Conservation (phyloP, 2,113 vertebrate species). For the Ammospiza caudacuta region DNA sequence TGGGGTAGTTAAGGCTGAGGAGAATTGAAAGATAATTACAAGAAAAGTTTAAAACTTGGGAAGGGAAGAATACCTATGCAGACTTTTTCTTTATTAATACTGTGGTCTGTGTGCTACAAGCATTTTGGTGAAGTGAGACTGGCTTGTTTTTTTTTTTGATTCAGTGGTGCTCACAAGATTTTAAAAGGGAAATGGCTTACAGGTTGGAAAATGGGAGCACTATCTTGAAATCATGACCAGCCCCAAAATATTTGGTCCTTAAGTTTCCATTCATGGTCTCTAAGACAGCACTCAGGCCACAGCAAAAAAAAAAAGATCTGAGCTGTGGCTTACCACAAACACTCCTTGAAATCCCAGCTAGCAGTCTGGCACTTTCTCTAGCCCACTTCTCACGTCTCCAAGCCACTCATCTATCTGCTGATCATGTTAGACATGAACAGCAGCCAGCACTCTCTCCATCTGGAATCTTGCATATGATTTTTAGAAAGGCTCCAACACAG, state of each 20-base stretch:
- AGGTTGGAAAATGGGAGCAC: slow-evolving; percentile 37
- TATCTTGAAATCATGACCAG: slow-evolving; percentile 31
- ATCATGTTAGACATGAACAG: slow-evolving; percentile 41
- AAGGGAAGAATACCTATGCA: neutral
- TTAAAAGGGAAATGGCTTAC: slow-evolving; percentile 14
- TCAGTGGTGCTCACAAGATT: neutral
- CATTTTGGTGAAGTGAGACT: neutral
- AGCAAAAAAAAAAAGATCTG: neutral
- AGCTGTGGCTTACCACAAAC: slow-evolving; percentile 52
- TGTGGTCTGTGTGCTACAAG: neutral
- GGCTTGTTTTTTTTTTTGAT: neutral
- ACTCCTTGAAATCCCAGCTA: slow-evolving; percentile 52
- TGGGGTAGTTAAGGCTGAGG: neutral
- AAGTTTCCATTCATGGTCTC: slow-evolving; percentile 61
- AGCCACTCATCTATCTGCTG: slow-evolving; percentile 59
- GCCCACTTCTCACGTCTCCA: slow-evolving; percentile 28
- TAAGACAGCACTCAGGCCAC: slow-evolving; percentile 11
- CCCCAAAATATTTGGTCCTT: slow-evolving; percentile 44
- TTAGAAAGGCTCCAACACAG: slow-evolving; percentile 55
- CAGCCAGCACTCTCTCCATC: slow-evolving; percentile 33
- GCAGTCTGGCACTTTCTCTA: slow-evolving; percentile 32
- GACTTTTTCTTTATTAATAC: neutral
- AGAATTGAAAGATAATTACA: neutral
- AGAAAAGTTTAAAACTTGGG: neutral
- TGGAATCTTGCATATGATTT: slow-evolving; percentile 59